These are phyloP conservation scores for Charina bottae DNA, from an alignment of 2,113 vertebrate species.

Conservation along the genomic window DNA sequence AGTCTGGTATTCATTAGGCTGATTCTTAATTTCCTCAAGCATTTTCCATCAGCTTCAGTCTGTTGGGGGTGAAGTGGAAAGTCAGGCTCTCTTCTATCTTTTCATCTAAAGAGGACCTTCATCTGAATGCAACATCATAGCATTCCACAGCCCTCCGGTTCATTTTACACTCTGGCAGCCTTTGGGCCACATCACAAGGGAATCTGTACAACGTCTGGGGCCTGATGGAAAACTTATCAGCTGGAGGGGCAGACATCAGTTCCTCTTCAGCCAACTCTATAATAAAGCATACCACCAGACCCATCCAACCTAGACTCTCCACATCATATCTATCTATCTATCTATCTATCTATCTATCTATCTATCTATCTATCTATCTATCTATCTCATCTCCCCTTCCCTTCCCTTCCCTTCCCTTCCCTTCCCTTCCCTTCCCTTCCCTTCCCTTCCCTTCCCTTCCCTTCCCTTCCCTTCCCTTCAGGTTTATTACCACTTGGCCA, in stretches of 20 bases:
- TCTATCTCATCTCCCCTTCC: background rate
- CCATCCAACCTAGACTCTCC: background rate
- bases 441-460: no score
- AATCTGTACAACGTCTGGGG: background rate
- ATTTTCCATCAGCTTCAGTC: constrained; percentile 3
- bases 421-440: background rate
- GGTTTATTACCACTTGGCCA: background rate
- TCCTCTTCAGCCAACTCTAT: no score
- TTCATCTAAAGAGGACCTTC: background rate
- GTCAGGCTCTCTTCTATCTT: background rate
- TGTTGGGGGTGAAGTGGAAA: constrained; percentile 11
- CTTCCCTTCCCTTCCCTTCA: background rate
- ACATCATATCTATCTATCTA: background rate
- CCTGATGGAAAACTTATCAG: background rate
- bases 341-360: background rate
- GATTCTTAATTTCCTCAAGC: constrained; percentile 51
- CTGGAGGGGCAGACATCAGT: background rate
- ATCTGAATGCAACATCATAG: background rate
- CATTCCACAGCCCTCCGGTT: background rate
- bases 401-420: background rate
- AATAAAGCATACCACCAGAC: accelerated
- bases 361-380: background rate
- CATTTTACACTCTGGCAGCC: background rate
- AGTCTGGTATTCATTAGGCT: constrained; percentile 65
- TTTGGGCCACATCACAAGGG: background rate